Percentiles rank a stretch among this genome's conserved stretches.
Evolutionary conservation across 2,888 invertebrate genomes (phyloP).

Genomic region (Melanostoma scalare): DNA sequence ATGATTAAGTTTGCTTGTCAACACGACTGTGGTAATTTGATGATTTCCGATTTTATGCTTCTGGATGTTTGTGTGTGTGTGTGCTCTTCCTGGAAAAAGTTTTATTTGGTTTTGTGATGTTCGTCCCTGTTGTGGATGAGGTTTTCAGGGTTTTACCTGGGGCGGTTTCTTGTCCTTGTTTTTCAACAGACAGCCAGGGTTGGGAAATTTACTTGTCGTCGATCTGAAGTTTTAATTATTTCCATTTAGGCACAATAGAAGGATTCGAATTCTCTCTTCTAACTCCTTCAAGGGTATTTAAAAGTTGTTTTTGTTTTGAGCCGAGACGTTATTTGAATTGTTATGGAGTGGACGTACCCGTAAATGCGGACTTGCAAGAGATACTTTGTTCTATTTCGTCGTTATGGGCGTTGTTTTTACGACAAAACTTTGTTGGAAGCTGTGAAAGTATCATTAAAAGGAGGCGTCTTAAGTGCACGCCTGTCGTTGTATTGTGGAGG

Average conservation of each 20-base stretch:
- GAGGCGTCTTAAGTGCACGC: constrained; percentile 47
- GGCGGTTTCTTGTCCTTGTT: constrained; percentile 26
- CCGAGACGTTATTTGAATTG: constrained; percentile 65
- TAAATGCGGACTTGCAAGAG: constrained; percentile 59
- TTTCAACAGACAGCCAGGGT: constrained; percentile 3
- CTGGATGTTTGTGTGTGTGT: neutral
- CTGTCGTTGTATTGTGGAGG: neutral
- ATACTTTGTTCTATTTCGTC: constrained; percentile 30
- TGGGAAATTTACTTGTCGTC: constrained; percentile 18
- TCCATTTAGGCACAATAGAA: constrained; percentile 41
- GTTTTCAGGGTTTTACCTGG: constrained; percentile 29
- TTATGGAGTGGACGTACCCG: constrained; percentile 56
- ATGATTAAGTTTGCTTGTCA: constrained; percentile 69
- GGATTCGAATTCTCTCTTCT: constrained; percentile 24
- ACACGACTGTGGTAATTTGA: constrained; percentile 67
- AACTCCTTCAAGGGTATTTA: constrained; percentile 32
- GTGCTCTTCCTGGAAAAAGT: constrained; percentile 61
- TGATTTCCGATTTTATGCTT: constrained; percentile 56
- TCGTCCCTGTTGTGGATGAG: constrained; percentile 38
- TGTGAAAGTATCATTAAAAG: constrained; percentile 46
- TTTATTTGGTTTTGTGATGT: constrained; percentile 58
- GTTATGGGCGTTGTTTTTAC: constrained; percentile 49
- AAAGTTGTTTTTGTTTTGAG: constrained; percentile 62
- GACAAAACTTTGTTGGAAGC: constrained; percentile 49
- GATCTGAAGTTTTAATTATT: constrained; percentile 51